Percentiles rank a stretch among this genome's conserved stretches.
These are phyloP conservation scores for Dicaeum eximium DNA, from an alignment of 2,113 vertebrate genomes.

Conservation along the genomic window DNA sequence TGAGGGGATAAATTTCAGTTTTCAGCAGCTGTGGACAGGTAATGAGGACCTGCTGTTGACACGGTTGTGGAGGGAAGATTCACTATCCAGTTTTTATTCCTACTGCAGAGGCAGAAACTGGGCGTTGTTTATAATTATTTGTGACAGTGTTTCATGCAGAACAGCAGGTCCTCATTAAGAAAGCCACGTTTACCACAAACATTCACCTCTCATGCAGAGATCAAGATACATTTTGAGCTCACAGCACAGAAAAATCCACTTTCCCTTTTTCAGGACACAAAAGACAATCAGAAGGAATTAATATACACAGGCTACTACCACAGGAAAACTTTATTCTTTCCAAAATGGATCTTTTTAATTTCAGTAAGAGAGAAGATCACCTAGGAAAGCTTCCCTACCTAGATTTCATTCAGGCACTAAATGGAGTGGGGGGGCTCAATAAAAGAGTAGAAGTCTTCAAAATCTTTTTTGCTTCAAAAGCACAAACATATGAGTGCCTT, in stretches of 20 bases:
- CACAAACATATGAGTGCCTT: not conserved
- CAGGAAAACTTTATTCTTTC: not conserved
- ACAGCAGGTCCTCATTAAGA: slow-evolving; percentile 36
- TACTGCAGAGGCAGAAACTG: not conserved
- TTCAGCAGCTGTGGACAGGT: not conserved
- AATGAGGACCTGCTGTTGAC: slow-evolving; percentile 4
- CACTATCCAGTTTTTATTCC: not conserved
- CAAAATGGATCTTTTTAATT: not conserved
- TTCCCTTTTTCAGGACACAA: not conserved
- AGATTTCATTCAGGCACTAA: not conserved
- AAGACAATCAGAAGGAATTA: not conserved
- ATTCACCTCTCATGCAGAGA: not conserved
- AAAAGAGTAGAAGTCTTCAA: not conserved
- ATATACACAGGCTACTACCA: not conserved
- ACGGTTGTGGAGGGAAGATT: not conserved
- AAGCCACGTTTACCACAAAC: not conserved
- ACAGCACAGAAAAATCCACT: not conserved
- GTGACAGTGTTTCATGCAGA: not conserved
- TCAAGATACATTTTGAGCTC: not conserved
- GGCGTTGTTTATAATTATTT: not conserved
- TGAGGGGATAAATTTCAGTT: not conserved
- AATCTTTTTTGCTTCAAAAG: not conserved
- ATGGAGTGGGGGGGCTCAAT: not conserved
- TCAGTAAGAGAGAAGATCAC: not conserved
- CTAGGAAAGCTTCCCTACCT: not conserved